Percentiles rank a stretch among this genome's conserved stretches.
These are phyloP conservation scores for Sebastiscus albofasciatus DNA, from an alignment of 2,797 vertebrate genomes.

Conservation along the genomic window DNA sequence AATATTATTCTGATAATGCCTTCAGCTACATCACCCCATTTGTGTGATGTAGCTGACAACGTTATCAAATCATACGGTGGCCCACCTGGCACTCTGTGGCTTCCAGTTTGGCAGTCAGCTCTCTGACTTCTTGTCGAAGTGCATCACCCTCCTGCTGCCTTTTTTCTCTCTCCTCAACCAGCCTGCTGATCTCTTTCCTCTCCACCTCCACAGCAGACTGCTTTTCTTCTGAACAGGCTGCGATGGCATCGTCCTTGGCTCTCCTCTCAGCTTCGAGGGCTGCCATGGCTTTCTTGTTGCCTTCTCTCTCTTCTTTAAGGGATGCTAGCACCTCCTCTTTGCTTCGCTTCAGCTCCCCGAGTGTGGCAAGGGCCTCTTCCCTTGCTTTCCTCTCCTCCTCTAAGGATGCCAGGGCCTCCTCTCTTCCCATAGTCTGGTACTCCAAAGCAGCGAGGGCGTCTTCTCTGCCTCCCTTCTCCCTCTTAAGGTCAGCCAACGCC, in stretches of 20 bases:
- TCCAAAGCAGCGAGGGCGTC: conserved; percentile 42
- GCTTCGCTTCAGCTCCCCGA: conserved; percentile 16
- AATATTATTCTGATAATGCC: background rate
- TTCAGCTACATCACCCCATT: background rate
- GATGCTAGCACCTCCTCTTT: conserved; percentile 11
- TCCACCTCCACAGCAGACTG: conserved; percentile 4
- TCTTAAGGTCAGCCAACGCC: conserved; percentile 41
- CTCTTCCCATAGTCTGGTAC: conserved; percentile 58
- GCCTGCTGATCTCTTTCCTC: conserved; percentile 16
- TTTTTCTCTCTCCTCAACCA: conserved; percentile 23
- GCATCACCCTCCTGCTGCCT: conserved; percentile 13
- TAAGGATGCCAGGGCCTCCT: conserved; percentile 49
- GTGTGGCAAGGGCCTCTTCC: conserved; percentile 15
- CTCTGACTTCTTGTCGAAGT: conserved; percentile 15
- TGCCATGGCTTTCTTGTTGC: background rate
- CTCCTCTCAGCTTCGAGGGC: conserved; percentile 40
- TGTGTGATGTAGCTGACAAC: too few species aligned
- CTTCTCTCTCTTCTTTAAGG: conserved; percentile 14
- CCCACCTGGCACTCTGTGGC: conserved; percentile 27
- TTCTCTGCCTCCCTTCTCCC: conserved; percentile 57
- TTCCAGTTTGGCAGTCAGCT: conserved; percentile 39
- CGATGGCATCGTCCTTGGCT: background rate
- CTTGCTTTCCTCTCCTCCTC: conserved; percentile 45
- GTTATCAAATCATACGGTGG: background rate
- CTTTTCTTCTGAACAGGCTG: conserved; percentile 1